phyloP scores from a whole-genome alignment of 2,113 vertebrate species.

The Stomatorhinus ivindoensis region DNA sequence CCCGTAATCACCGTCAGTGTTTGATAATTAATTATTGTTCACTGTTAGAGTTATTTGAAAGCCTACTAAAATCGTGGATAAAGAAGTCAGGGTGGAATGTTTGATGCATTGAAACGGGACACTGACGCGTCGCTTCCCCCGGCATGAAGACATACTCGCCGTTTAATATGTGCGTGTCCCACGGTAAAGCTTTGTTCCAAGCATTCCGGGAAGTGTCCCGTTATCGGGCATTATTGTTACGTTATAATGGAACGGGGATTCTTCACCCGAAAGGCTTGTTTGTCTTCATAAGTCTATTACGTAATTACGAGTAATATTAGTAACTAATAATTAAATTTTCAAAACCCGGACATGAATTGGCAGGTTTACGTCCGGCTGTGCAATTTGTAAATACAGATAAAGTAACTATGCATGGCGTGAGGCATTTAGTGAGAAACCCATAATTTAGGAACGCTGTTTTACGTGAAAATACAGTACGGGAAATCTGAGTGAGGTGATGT shows the following conservation, averaged over 20 bases:
- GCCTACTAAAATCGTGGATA: neutral
- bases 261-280: neutral
- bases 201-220: neutral
- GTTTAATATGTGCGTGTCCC: neutral
- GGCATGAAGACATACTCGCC: neutral
- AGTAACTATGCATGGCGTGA: neutral
- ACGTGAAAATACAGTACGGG: neutral
- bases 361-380: neutral
- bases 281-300: neutral
- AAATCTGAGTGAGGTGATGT: neutral
- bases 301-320: neutral
- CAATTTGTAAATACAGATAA: neutral
- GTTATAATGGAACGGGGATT: neutral
- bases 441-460: neutral
- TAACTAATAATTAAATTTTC: neutral
- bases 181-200: neutral
- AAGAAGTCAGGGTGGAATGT: neutral
- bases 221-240: neutral
- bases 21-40: neutral
- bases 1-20: neutral
- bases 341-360: neutral
- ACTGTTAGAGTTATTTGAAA: neutral
- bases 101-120: neutral
- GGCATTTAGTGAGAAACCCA: neutral
- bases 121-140: neutral